Evolutionary conservation across 2,113 vertebrate species (phyloP), one percentile per base, ranked within the genome.

Genomic region (Zosterops hypoxanthus): DNA sequence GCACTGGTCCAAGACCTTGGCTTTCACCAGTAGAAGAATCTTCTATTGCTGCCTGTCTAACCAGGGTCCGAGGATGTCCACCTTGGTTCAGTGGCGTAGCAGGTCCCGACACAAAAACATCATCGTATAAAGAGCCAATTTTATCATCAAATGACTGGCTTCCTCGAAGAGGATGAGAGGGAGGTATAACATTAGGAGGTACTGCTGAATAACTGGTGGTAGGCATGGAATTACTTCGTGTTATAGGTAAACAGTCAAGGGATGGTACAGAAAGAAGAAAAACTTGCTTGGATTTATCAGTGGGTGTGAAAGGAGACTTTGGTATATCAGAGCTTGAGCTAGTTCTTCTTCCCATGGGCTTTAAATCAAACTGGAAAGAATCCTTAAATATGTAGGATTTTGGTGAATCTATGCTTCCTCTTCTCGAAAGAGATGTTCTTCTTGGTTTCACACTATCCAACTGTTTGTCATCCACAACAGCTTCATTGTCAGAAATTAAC

Each of bases 351-450:
- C 99, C 99, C 88, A 99, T 98, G 41, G 99, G 99, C 95, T 99
- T 99, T 61, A 99, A 97, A 95, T 99, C 99, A 98, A 99, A 99
- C 95, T 99, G 99, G 98, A 99, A 99, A 78, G 99, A 99, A 95
- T 99, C 99, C 97, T 99, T 99, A 96, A 99, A 99, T 97, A 99
- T 99, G 82, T 99, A 99, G 6, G 99, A 99, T 94, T 99, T 99
- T 5, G 99, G 99, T 29, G 99, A 99, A 95, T 99, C 99, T 82
- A 99, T 99, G 95, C 99, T 99, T 33, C 99, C 99, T 97, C 99
- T 98, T 92, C 99, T 98, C 0, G 99, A 99, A 65, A 99, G 98
- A 75, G 99, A 99, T 12, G 99, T 99, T 94, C 99, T 98, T 93
- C 99, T 98, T 42, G 99, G 99, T 96, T 99, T 99, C n/a, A 99